Evolutionary conservation across 2,113 vertebrate genomes (phyloP), one percentile per base, ranked within the genome.

Genomic region (Eretmochelys imbricata): DNA sequence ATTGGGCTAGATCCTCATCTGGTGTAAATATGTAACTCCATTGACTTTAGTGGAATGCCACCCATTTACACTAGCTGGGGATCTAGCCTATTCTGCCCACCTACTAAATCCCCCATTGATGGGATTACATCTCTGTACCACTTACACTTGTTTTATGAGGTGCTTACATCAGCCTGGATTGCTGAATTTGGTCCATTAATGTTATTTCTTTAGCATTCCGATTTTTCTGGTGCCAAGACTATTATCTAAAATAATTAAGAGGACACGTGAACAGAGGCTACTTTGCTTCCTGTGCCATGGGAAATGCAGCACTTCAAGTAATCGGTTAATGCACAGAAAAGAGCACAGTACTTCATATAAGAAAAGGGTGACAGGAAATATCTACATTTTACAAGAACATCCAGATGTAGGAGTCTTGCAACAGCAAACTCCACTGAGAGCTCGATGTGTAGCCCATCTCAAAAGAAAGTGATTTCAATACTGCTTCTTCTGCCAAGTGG

Each of bases 41-140:
- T 22, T 50, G 8, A 2, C 57, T 24, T 78, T 42, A 4, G 48
- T 4, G n/a, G 72, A 17, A 38, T 31, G 0, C 55, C 59, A 3
- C n/a, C 31, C n/a, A 84, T 5, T 14, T 0, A 12, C 4, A 22
- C 8, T 65, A 22, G 22, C 0, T 17, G 24, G 12, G 54, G 49
- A 29, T 35, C 50, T 38, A 20, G 72, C 46, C 13, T 62, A 4
- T 2, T 9, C 3, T 14, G 54, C 5, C 46, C 69, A 42, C 17
- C 31, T 10, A 1, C 2, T 0, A 3, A 24, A 0, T 3, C 0
- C 8, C 59, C 51, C 7, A 16, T 1, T 65, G 80, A 6, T 17
- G n/a, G 35, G 72, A 78, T 57, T 93, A 46, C 27, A 57, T 42
- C 5, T 4, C 29, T 27, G 5, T 10, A 22, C 1, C 8, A 46